Evolutionary conservation across 2,888 invertebrate genomes (phyloP).

Genomic region (Mycogona germanica): DNA sequence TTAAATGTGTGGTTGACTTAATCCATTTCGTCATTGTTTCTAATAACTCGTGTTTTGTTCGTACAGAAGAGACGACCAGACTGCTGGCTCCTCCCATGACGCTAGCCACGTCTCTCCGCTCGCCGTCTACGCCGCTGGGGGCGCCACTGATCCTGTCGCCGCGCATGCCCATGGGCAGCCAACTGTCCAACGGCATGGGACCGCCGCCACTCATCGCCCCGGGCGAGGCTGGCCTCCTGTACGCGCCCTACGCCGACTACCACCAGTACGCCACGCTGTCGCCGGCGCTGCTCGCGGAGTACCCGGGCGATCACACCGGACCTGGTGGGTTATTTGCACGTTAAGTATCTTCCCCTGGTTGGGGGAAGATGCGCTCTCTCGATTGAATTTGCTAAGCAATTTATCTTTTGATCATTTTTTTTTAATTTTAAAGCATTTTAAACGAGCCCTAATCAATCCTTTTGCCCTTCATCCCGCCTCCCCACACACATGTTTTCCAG

Average conservation of each 20-base stretch:
- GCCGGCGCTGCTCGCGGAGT: conserved; percentile 49
- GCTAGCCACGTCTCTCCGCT: conserved; percentile 39
- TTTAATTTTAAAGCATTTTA: too few relatives aligned
- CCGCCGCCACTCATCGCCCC: conserved; percentile 48
- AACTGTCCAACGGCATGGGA: conserved; percentile 43
- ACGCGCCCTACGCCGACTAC: conserved; percentile 68
- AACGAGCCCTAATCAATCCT: too few relatives aligned
- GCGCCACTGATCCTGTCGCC: conserved; percentile 88
- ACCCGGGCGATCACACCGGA: conserved; percentile 58
- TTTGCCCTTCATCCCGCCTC: too few relatives aligned
- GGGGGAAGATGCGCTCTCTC: too few relatives aligned
- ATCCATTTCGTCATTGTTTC: too few relatives aligned
- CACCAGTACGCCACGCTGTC: conserved; percentile 78
- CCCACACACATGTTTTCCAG: too few relatives aligned
- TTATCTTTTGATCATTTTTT: too few relatives aligned
- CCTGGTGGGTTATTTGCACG: conserved; percentile 87
- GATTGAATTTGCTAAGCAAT: too few relatives aligned
- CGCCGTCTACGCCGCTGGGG: conserved; percentile 63
- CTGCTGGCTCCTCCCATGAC: conserved; percentile 19
- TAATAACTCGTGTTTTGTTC: background rate
- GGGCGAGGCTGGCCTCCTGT: conserved; percentile 68
- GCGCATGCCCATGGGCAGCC: conserved; percentile 67
- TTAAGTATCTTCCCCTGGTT: too few relatives aligned
- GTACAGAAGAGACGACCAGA: conserved; percentile 24
- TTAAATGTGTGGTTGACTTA: too few relatives aligned